phyloP scores from a whole-genome alignment of 2,113 vertebrate genomes.

The Psittacara wagleri region DNA sequence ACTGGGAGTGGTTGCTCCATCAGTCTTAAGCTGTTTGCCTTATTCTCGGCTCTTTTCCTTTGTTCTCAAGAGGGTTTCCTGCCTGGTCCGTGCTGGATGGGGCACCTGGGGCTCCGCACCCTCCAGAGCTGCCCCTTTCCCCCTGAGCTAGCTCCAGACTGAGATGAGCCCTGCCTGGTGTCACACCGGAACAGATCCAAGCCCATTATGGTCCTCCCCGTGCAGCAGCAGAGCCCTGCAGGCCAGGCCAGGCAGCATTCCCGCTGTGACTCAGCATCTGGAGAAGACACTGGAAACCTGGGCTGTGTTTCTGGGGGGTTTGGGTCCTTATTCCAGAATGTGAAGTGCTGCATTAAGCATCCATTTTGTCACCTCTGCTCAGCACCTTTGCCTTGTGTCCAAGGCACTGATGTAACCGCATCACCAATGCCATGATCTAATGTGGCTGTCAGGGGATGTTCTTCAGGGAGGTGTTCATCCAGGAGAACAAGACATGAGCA shows the following conservation, averaged over 20 bases:
- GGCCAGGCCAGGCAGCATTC: background rate
- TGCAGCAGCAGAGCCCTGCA: background rate
- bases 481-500: background rate
- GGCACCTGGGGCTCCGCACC: background rate
- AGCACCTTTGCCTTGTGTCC: background rate
- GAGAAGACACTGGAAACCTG: background rate
- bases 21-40: constrained; percentile 23
- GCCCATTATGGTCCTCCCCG: background rate
- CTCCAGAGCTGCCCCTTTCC: background rate
- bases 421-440: background rate
- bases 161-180: background rate
- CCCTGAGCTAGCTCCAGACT: background rate
- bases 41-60: background rate
- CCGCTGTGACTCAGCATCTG: background rate
- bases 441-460: background rate
- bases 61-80: background rate
- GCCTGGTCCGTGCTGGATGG: background rate
- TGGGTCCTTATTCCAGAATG: background rate
- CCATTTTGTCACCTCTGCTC: background rate
- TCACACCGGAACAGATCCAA: background rate
- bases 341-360: background rate
- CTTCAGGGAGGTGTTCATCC: background rate
- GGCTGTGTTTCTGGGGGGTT: background rate
- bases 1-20: background rate
- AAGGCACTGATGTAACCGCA: accelerated